Evolutionary conservation across 2,888 invertebrate species (phyloP).

Genomic region (Pristionchus entomophagus): DNA sequence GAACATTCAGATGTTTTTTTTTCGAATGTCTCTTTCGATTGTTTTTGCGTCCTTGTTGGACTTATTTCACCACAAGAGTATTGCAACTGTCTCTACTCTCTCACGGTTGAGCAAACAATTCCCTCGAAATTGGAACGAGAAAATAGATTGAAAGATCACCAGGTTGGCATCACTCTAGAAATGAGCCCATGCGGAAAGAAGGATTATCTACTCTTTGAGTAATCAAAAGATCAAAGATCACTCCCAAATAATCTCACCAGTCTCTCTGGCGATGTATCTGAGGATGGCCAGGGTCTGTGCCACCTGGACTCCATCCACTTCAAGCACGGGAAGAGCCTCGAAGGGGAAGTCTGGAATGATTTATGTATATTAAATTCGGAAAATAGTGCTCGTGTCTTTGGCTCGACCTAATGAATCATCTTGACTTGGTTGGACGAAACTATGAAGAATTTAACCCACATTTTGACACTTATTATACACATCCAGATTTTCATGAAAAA

Average conservation of each 20-base stretch:
- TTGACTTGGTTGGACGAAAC: too few species aligned
- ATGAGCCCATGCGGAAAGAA: background rate
- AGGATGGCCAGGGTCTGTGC: constrained; percentile 22
- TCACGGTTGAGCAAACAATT: background rate
- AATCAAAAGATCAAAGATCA: background rate
- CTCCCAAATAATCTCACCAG: background rate
- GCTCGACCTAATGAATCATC: too few species aligned
- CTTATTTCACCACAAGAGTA: too few species aligned
- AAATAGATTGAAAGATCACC: background rate
- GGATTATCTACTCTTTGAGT: too few species aligned
- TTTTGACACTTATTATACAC: too few species aligned
- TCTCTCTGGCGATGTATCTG: constrained; percentile 10
- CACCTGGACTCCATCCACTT: background rate
- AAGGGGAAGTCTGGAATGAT: background rate
- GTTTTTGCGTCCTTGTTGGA: too few species aligned
- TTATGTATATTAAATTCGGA: too few species aligned
- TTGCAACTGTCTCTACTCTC: background rate
- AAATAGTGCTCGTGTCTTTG: too few species aligned
- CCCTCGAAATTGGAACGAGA: background rate
- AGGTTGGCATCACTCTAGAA: background rate
- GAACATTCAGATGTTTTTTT: too few species aligned
- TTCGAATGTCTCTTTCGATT: too few species aligned
- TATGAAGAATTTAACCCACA: too few species aligned
- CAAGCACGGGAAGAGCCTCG: background rate
- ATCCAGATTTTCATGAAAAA: background rate